Evolutionary conservation across 2,113 vertebrate genomes (phyloP), one percentile per base, ranked within the genome.

Genomic region (Alaudala cheleensis): DNA sequence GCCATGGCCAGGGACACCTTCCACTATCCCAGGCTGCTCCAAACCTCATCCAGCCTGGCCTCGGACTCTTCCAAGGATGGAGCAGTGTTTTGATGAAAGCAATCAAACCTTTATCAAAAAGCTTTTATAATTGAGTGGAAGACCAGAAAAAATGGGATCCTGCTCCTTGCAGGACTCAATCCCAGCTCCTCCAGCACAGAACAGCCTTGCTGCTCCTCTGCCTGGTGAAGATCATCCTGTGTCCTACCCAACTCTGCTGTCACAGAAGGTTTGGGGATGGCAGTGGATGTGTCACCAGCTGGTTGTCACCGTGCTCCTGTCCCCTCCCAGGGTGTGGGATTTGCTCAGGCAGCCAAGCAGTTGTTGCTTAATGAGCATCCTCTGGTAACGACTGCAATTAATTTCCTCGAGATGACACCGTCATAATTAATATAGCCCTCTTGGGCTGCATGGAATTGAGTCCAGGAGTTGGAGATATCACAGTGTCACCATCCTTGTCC

Each of bases 361-460:
- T 72, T 5, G 6, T 73, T 76, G 60, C 64, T 93, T 91, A 76
- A 85, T 70, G n/a, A 37, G 54, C 67, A 11, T 12, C 26, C 53
- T 78, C 49, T 31, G 69, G 25, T 94, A 93, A 94, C 5, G 23
- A 70, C 81, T 18, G 51, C 70, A 86, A 94, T 95, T 54, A 79
- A 88, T 91, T 81, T 77, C 66, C 66, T 56, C 1, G 19, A 31
- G 83, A 54, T 66, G 87, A 69, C 82, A 93, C 72, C 7, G 25
- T 62, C 50, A 90, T 88, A 96, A 91, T 91, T 74, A 90, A 71
- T 39, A 37, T n/a, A 34, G 56, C 56, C 58, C 93, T 87, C 88
- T 74, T 65, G 93, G 67, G 87, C 82, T 54, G 34, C 49, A 0
- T 67, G 44, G 58, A 74, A 56, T 14, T 18, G 86, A 50, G 62